A percentile compares a stretch with the other conserved stretches of the same genome.
phyloP scores from a whole-genome alignment of 1,140 invertebrate genomes.

The Oryzaephilus surinamensis region DNA sequence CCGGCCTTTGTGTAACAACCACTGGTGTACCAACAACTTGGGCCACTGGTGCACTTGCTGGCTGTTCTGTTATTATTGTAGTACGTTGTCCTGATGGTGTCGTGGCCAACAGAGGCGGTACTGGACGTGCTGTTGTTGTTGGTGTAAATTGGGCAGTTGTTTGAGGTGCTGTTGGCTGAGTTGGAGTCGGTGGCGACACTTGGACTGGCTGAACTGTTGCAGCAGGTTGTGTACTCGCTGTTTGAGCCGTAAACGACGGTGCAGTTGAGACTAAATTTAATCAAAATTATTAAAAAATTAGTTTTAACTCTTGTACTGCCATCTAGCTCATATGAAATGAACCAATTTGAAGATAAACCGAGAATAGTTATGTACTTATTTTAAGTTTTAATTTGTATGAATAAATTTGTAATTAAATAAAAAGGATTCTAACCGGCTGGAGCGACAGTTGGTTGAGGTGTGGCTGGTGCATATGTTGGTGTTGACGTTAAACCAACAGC shows the following conservation, averaged over 20 bases:
- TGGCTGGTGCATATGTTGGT: slow-evolving; percentile 35
- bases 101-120: slow-evolving; percentile 28
- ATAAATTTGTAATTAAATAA: slow-evolving; percentile 3
- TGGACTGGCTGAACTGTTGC: slow-evolving; percentile 19
- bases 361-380: background rate
- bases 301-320: too few species aligned
- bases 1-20: slow-evolving; percentile 26
- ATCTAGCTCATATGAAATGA: too few species aligned
- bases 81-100: slow-evolving; percentile 22
- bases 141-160: slow-evolving; percentile 11
- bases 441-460: slow-evolving; percentile 27
- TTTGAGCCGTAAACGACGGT: slow-evolving; percentile 11
- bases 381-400: background rate
- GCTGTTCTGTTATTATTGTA: slow-evolving; percentile 22
- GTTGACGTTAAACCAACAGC: slow-evolving; percentile 43
- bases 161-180: slow-evolving; percentile 4
- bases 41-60: slow-evolving; percentile 13
- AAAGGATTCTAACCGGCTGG: slow-evolving; percentile 20
- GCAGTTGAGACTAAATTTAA: slow-evolving; percentile 4
- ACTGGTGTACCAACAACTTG: slow-evolving; percentile 16
- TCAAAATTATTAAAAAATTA: slow-evolving; percentile 1
- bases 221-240: slow-evolving; percentile 14
- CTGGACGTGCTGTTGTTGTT: slow-evolving; percentile 34
- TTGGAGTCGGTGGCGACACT: slow-evolving; percentile 37
- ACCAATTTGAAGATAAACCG: too few species aligned